Evolutionary conservation across 2,888 invertebrate genomes (phyloP), one percentile per base, ranked within the genome.

Genomic region (Capitulum mitella): DNA sequence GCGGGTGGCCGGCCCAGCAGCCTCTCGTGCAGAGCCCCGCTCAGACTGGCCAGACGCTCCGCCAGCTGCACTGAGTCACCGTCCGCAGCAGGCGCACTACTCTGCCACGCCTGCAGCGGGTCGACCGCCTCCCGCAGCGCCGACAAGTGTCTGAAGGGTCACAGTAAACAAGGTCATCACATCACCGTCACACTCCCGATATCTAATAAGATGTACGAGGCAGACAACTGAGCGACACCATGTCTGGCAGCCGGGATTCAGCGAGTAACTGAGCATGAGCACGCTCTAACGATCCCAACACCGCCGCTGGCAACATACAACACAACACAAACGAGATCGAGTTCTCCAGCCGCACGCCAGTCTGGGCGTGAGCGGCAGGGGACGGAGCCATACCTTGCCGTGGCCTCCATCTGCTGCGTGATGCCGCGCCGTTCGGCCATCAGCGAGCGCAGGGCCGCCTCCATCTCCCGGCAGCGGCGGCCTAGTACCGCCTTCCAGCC

Each of bases 401-500:
- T 58, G 0, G 76, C 37, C n/a, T 58, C 64, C 10, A 79, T 43
- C 54, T 80, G 79, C 34, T 79, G 76, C 26, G 80, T 58, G 1
- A 79, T 78, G 29, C 80, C 61, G 32, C 79, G 78, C 10, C 79
- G 80, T 80, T 82, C 82, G 16, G 79, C 80, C 58, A 81, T 76
- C 78, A 82, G 51, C 19, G 80, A 74, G 14, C 40, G 46, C 32
- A 82, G 75, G 12, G 81, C 80, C 64, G 80, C 80, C n/a, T 79
- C 78, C 3, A 80, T 78, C 46, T 82, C 81, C 46, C 80, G 79
- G 22, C 80, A 74, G n/a, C 78, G 77, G 22, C 75, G 80, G 6
- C 37, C 26, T 10, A 70, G 40, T 40, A 70, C 70, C 10, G 70
- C 92, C 85, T 95, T 95, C 90, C 94, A 94, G 82, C 91, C 89